Conservation (phyloP, 1,140 invertebrate genomes). For the Drosophila subpulchrella region DNA sequence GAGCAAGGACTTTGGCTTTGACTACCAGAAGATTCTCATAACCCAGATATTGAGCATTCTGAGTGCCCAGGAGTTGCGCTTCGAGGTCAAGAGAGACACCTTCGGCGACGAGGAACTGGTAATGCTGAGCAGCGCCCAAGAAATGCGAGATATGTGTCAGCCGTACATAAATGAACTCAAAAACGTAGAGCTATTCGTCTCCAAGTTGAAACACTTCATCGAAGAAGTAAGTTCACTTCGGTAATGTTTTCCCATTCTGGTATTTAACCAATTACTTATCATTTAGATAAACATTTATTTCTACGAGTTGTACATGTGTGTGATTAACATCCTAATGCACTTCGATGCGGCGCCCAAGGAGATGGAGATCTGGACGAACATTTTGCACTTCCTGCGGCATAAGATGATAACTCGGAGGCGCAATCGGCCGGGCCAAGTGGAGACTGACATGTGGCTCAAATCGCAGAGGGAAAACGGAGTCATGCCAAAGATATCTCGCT, state of each 20-base stretch:
- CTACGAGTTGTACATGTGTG: conserved; percentile 80
- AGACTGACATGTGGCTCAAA: conserved; percentile 80
- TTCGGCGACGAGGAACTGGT: conserved; percentile 80
- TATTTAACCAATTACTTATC: neutral
- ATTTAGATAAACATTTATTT: conserved; percentile 82
- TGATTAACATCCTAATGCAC: conserved; percentile 74
- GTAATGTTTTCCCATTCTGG: neutral
- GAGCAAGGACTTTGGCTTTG: conserved; percentile 74
- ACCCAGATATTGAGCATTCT: conserved; percentile 76
- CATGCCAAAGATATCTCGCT: conserved; percentile 78
- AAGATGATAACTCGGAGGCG: conserved; percentile 74
- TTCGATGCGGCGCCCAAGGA: conserved; percentile 72
- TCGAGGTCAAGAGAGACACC: conserved; percentile 69
- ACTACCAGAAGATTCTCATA: conserved; percentile 77
- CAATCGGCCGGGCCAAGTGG: conserved; percentile 70
- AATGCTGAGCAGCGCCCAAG: conserved; percentile 64
- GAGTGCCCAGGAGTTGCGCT: conserved; percentile 69
- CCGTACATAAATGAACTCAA: conserved; percentile 77
- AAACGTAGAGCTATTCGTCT: conserved; percentile 65
- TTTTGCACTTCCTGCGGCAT: conserved; percentile 78
- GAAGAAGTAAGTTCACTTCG: conserved; percentile 30
- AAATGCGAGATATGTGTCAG: conserved; percentile 73
- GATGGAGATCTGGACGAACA: conserved; percentile 77
- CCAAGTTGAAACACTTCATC: conserved; percentile 69
- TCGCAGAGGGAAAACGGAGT: conserved; percentile 72